Evolutionary conservation across 2,113 vertebrate species (phyloP).

Genomic region (Oncorhynchus mykiss): DNA sequence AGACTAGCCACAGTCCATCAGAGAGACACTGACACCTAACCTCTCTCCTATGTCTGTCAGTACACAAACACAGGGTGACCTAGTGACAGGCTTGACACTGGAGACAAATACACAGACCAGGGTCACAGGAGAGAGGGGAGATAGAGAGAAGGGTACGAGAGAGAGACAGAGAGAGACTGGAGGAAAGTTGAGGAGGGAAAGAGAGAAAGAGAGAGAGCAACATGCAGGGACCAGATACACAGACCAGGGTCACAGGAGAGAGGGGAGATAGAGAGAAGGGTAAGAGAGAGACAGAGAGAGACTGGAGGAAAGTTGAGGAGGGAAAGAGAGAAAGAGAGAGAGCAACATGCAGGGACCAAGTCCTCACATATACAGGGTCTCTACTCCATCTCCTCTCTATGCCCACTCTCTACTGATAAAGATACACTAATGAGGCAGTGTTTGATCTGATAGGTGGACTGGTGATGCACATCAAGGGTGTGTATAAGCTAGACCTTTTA

Average conservation of each 20-base stretch:
- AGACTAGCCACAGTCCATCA: not conserved
- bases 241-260: no score
- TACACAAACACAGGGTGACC: not conserved
- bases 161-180: not conserved
- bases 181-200: not conserved
- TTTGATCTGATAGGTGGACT: slow-evolving; percentile 41
- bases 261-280: no score
- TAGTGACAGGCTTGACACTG: not conserved
- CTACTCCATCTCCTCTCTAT: not conserved
- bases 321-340: not conserved
- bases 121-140: not conserved
- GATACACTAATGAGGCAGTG: slow-evolving; percentile 39
- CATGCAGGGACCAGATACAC: no score
- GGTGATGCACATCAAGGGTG: slow-evolving; percentile 50
- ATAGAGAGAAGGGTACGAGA: not conserved
- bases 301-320: not conserved
- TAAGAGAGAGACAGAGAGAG: slow-evolving; percentile 5
- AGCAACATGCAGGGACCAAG: not conserved
- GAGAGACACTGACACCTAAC: not conserved
- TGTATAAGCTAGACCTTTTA: slow-evolving; percentile 5
- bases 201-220: not conserved
- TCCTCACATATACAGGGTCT: not conserved
- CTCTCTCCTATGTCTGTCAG: not conserved
- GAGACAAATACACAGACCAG: not conserved
- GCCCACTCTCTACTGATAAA: slow-evolving; percentile 6